These are phyloP conservation scores for Gryon sp. DNA, from an alignment of 1,140 invertebrate genomes.

Conservation along the genomic window DNA sequence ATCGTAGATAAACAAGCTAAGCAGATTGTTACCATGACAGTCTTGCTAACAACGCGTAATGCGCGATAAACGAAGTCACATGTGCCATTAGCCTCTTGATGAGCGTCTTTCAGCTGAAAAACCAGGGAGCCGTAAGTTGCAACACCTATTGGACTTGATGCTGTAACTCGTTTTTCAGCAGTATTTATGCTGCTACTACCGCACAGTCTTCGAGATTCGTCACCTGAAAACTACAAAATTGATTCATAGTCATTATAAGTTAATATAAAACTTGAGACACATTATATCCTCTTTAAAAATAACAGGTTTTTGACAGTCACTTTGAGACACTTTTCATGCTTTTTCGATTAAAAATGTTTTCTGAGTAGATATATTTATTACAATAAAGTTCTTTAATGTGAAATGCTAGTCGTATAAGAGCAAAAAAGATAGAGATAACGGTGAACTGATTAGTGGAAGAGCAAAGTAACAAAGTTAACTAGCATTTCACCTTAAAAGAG, in stretches of 20 bases:
- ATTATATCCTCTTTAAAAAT: too few relatives aligned
- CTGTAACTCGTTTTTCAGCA: slow-evolving; percentile 59
- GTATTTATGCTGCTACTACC: slow-evolving; percentile 80
- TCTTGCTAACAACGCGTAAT: slow-evolving; percentile 87
- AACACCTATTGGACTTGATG: slow-evolving; percentile 77
- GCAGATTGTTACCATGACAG: slow-evolving; percentile 85
- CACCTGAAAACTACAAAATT: slow-evolving; percentile 83
- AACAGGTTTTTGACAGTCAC: too few relatives aligned
- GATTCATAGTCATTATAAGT: slow-evolving; percentile 1
- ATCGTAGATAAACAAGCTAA: slow-evolving; percentile 83
- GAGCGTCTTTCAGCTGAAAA: slow-evolving; percentile 90
- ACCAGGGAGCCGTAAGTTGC: slow-evolving; percentile 88
- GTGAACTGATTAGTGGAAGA: too few relatives aligned
- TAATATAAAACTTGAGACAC: background rate
- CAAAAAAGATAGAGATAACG: too few relatives aligned
- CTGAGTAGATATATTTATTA: too few relatives aligned
- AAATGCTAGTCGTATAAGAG: too few relatives aligned
- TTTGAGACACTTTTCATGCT: too few relatives aligned
- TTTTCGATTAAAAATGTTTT: too few relatives aligned
- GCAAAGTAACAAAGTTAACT: too few relatives aligned
- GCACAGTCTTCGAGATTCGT: slow-evolving; percentile 86
- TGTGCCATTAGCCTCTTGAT: slow-evolving; percentile 86
- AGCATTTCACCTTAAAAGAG: too few relatives aligned
- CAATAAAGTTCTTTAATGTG: too few relatives aligned
- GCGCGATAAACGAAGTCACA: slow-evolving; percentile 89